A percentile compares a stretch with the other conserved stretches of the same genome.
Conservation (phyloP, 2,113 vertebrate species). For the Hylia prasina region DNA sequence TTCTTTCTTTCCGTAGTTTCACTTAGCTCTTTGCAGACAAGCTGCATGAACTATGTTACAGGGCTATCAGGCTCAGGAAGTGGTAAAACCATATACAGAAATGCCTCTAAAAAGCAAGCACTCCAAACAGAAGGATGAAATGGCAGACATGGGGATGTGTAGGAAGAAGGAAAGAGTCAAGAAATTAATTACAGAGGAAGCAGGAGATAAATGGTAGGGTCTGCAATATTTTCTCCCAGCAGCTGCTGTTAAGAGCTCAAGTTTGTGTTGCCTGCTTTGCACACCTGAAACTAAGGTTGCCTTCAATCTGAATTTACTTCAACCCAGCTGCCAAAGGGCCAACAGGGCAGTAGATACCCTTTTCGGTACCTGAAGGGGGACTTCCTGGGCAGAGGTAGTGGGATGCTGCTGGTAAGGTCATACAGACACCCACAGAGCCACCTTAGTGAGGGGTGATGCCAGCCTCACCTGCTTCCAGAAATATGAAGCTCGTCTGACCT, state of each 20-base stretch:
- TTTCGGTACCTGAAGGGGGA: background rate
- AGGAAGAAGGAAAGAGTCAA: background rate
- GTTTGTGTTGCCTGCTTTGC: background rate
- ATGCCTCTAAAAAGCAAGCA: background rate
- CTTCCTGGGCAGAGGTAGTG: background rate
- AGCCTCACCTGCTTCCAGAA: background rate
- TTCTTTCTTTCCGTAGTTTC: background rate
- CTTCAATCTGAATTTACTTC: background rate
- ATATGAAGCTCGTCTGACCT: background rate
- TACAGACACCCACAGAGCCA: background rate
- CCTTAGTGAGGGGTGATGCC: background rate
- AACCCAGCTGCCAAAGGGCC: background rate
- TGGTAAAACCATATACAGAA: background rate
- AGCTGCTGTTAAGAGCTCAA: background rate
- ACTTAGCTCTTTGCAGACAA: background rate
- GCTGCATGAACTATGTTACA: background rate
- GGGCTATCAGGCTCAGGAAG: background rate
- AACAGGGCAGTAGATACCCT: fast-evolving
- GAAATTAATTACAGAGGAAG: background rate
- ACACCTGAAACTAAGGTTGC: background rate
- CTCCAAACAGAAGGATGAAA: background rate
- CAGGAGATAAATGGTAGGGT: background rate
- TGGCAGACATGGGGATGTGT: background rate
- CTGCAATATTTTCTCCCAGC: background rate
- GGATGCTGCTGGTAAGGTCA: background rate